These are phyloP conservation scores for Lypha dubia DNA, from an alignment of 2,888 invertebrate species.

Conservation along the genomic window DNA sequence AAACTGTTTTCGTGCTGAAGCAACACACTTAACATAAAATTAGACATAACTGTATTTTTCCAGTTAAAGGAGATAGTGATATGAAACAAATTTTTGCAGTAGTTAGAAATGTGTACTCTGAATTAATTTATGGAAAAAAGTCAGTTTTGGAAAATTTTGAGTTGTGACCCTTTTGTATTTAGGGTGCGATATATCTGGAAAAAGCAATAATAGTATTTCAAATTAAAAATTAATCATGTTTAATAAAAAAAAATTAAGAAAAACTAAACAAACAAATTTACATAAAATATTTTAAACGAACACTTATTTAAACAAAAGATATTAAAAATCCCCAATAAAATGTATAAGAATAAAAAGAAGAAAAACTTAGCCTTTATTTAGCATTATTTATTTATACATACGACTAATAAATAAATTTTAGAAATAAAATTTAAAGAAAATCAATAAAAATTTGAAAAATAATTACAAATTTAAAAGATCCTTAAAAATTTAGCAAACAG, in stretches of 20 bases:
- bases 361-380: constrained; percentile 75
- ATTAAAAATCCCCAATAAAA: constrained; percentile 44
- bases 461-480: constrained; percentile 63
- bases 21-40: too few relatives aligned
- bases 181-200: constrained; percentile 61
- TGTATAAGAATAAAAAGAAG: constrained; percentile 55
- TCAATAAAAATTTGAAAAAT: constrained; percentile 51
- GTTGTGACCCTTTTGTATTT: too few relatives aligned
- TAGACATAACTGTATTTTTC: too few relatives aligned
- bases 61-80: too few relatives aligned
- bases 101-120: too few relatives aligned
- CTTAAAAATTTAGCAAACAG: constrained; percentile 63
- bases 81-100: too few relatives aligned
- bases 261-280: constrained; percentile 75
- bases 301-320: constrained; percentile 49
- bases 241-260: constrained; percentile 71
- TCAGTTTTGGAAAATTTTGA: too few relatives aligned
- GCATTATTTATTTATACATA: constrained; percentile 74
- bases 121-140: too few relatives aligned
- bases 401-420: constrained; percentile 31
- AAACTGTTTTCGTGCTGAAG: too few relatives aligned
- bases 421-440: constrained; percentile 61
- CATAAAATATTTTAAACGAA: constrained; percentile 77
- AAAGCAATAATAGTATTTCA: constrained; percentile 72
- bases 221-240: constrained; percentile 53